Conservation (phyloP, 1,140 invertebrate genomes). For the Drosophila rhopaloa region DNA sequence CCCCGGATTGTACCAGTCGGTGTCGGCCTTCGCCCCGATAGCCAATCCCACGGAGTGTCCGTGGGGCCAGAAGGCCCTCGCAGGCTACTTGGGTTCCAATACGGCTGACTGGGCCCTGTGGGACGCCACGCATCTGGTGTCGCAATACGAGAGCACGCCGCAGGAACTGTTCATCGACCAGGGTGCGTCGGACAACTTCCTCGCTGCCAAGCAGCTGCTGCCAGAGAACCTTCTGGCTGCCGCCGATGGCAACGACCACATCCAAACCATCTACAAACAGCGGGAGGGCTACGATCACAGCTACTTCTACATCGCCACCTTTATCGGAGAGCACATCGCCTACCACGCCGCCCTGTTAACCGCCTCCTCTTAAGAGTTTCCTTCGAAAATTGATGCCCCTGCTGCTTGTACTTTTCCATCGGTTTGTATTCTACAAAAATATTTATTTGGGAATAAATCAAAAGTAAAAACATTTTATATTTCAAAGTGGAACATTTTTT, state of each 20-base stretch:
- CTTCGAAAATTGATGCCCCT: conserved; percentile 2
- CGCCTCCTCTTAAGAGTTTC: conserved; percentile 46
- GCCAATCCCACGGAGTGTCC: conserved; percentile 93
- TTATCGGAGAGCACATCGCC: conserved; percentile 96
- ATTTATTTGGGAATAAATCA: conserved; percentile 17
- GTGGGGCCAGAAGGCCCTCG: conserved; percentile 96
- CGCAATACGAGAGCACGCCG: conserved; percentile 93
- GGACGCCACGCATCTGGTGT: conserved; percentile 94
- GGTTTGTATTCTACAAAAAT: conserved; percentile 12
- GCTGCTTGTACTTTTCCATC: conserved; percentile 10
- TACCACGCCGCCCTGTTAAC: conserved; percentile 93
- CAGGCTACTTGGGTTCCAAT: conserved; percentile 92
- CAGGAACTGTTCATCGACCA: conserved; percentile 95
- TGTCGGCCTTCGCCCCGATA: conserved; percentile 99
- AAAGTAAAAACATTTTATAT: background rate
- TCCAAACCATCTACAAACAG: conserved; percentile 91
- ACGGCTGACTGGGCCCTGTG: conserved; percentile 92
- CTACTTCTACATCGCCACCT: conserved; percentile 97
- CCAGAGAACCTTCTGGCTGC: conserved; percentile 93
- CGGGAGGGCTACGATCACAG: conserved; percentile 98
- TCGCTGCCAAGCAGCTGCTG: conserved; percentile 90
- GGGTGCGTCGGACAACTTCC: conserved; percentile 94
- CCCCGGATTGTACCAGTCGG: conserved; percentile 94
- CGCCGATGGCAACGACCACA: conserved; percentile 89
- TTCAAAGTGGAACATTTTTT: too few relatives aligned